These are phyloP conservation scores for Orchesellides sinensis DNA, from an alignment of 2,888 invertebrate species.

Conservation along the genomic window DNA sequence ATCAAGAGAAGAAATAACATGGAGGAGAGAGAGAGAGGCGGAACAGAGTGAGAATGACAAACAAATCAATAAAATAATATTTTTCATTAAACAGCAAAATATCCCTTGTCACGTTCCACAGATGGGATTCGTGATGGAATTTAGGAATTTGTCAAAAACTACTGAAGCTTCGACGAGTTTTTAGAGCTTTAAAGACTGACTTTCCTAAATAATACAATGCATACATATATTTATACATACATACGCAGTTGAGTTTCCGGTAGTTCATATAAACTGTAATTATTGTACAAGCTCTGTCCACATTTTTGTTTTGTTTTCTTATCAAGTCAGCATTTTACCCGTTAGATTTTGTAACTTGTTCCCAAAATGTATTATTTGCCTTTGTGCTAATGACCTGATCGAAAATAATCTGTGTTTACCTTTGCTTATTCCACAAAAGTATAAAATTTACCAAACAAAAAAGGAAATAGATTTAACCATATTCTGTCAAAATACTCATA, in stretches of 20 bases:
- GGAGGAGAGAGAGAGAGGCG: background rate
- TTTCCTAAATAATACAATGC: too few relatives aligned
- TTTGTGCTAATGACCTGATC: too few relatives aligned
- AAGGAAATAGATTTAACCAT: conserved; percentile 19
- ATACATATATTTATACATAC: too few relatives aligned
- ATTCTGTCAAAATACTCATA: conserved; percentile 55
- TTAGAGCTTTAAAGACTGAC: background rate
- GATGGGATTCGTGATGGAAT: conserved; percentile 61
- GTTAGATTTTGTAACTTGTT: too few relatives aligned
- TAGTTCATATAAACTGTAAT: too few relatives aligned
- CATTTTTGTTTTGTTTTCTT: too few relatives aligned
- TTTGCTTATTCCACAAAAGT: background rate
- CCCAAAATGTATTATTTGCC: too few relatives aligned
- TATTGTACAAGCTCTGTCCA: too few relatives aligned
- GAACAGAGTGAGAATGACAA: conserved; percentile 59
- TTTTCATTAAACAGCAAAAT: conserved; percentile 69
- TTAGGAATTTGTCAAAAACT: conserved; percentile 13
- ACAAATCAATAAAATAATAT: conserved; percentile 71
- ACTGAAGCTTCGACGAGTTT: too few relatives aligned
- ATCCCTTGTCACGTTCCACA: conserved; percentile 65
- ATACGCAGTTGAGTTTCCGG: too few relatives aligned
- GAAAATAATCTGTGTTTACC: too few relatives aligned
- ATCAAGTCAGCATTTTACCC: too few relatives aligned
- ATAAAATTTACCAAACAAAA: background rate
- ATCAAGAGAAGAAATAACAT: background rate